Conservation (phyloP, 2,797 vertebrate genomes). For the Hydrocynus forskahlii region DNA sequence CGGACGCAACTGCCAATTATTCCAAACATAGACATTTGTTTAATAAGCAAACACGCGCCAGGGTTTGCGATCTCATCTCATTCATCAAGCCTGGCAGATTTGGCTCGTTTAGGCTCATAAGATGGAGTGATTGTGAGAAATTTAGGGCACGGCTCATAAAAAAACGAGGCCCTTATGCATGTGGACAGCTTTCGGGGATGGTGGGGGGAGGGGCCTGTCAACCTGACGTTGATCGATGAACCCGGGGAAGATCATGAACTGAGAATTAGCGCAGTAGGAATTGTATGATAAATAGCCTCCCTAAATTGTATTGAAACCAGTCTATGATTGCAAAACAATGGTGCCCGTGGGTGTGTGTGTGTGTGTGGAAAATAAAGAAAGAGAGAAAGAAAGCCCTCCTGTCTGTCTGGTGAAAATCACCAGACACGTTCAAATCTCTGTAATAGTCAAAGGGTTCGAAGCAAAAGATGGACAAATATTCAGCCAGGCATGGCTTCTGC, state of each 20-base stretch:
- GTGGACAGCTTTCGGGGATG: conserved; percentile 76
- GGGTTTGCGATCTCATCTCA: conserved; percentile 72
- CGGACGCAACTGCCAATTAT: conserved; percentile 57
- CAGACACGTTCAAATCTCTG: not conserved
- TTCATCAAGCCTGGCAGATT: conserved; percentile 91
- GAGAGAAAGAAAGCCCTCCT: not conserved
- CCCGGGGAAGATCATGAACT: conserved; percentile 85
- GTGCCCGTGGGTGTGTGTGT: not conserved
- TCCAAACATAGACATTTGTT: conserved; percentile 61
- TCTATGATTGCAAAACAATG: conserved; percentile 32
- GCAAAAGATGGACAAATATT: conserved; percentile 68
- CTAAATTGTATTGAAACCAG: conserved; percentile 55
- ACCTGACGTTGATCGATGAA: conserved; percentile 92
- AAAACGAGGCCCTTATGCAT: conserved; percentile 88
- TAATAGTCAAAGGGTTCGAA: conserved; percentile 48
- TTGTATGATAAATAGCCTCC: conserved; percentile 84
- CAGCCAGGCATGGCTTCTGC: conserved; percentile 37
- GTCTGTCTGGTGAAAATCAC: not conserved
- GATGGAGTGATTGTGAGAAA: conserved; percentile 85
- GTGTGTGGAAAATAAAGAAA: not conserved
- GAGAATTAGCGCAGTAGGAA: conserved; percentile 84
- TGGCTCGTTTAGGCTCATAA: conserved; percentile 88
- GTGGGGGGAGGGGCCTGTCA: conserved; percentile 74
- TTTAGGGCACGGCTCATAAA: conserved; percentile 86
- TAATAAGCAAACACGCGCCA: conserved; percentile 63